Base-by-base conservation (phyloP, 2,113 vertebrate genomes). In the Engystomops pustulosus region DNA sequence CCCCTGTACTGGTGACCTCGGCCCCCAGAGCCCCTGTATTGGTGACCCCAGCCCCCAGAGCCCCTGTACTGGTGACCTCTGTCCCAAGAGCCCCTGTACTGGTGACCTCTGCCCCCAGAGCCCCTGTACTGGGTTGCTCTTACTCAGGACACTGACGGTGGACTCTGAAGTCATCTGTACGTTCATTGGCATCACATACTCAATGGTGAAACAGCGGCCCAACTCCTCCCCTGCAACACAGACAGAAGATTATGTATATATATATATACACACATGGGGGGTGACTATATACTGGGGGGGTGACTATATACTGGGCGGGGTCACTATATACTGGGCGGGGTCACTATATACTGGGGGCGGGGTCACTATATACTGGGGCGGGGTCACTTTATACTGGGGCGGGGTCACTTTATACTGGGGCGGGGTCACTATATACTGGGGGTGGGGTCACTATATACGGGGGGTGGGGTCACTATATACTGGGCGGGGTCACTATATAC, bases 131-230 rank as follows among this genome's bases (percentile, higher is more conserved):
- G 6, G 2, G 44, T 2, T 7, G 25, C 27, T 95, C 97, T 94
- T 91, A 99, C 98, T 99, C 69, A 99, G 92, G 23, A 98, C 96
- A 0, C 95, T 99, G 88, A 97, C 90, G 0, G 97, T 99, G 82
- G 96, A 97, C 87, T 99, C 98, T 0, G 98, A 98, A 0, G 96
- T 97, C 91, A 98, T 91, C 91, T 98, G 97, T 85, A 96, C 89
- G 15, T 94, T 98, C 88, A 95, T 95, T 30, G 98, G 98, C 97
- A 99, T 97, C 90, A 99, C 92, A 0, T 98, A 97, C 36, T 99
- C 97, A 0, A 99, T 99, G 65, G 96, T 98, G 91, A 99, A 98
- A 88, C 97, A 99, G 38, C 95, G 93, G 0, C 96, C 98, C 9
- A 92, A 95, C 88, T 98, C 96, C 17, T 97, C 96, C n/a, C 97